Base-by-base conservation (phyloP, 2,888 invertebrate genomes). In the Phortica okadai region DNA sequence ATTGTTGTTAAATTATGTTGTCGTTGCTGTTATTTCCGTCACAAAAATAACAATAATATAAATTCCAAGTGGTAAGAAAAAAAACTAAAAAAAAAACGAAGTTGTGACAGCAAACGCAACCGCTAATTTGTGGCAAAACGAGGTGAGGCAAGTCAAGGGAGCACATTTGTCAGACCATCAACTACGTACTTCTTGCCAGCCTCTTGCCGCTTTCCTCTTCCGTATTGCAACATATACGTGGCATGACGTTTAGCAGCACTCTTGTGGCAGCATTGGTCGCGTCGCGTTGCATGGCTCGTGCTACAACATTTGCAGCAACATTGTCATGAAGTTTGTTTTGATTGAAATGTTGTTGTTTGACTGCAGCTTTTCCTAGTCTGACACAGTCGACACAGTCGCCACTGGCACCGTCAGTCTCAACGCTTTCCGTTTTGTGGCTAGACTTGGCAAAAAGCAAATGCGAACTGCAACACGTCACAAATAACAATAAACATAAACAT, bases 321-420 rank as follows among this genome's bases (percentile, higher is more conserved):
- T 67, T 74, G 67, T 74, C 66, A 54, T 66, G 66, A 41, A 50
- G 42, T n/a, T 70, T 56, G 79, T 81, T 87, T 83, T 84, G 87
- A 87, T 87, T 85, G 85, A 85, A 85, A 87, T 87, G 85, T 85
- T 87, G 85, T 87, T 85, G 84, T 84, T 85, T 81, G 82, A 79
- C 59, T 44, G 59, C 7, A 41, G 58, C 62, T 45, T 4, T 44
- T 73, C n/a, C 59, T 33, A 54, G 77, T 21, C 21, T 21, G 21
- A 21, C 21, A 21, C 21, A 21, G 21, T 77, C 78, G 76, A 75
- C 77, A 69, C 75, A 77, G 82, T 78, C 86, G 86, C 84, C 85
- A 85, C 78, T 73, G 11, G 11, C 21, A 33, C 33, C 41, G n/a
- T 7, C 54, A 72, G 33, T 62, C 10, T 62, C 69, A 16, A 44